Base-by-base conservation (phyloP, 2,888 invertebrate genomes). In the Galerucella pusilla region DNA sequence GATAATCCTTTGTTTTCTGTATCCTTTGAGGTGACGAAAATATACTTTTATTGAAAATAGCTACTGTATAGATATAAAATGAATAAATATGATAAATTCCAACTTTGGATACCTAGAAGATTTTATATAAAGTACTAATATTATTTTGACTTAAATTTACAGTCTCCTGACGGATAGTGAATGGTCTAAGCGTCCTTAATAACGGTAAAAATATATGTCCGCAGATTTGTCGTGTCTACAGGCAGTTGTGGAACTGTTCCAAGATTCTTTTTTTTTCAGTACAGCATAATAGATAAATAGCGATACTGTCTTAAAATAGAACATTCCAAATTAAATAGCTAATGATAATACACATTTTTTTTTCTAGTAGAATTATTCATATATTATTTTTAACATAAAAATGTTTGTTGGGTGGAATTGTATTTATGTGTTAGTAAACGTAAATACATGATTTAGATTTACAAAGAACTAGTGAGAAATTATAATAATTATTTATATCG, bases 291-390 rank as follows among this genome's bases (percentile, higher is more conserved):
- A 68, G 64, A 74, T 76, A 71, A 76, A 76, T 63, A 75, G 71
- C 71, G 66, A 77, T 75, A 78, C 69, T 73, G 69, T 69, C 75
- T 73, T 76, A 72, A 74, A 74, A 74, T 74, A 76, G 75, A 75
- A 73, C 49, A 68, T 68, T 71, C 68, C 76, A 25, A 52, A 66
- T 25, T 52, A n/a, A 52, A 64, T 46, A 45, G 49, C 46, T 14
- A 16, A 12, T 12, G 20, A 28, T 20, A 66, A 46, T 52, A 66
- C 61, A 49, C 60, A n/a, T 25, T 28, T 61, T 54, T 54, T 66
- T 49, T 68, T 52, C 16, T 68, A 11, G 68, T 42, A n/a, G 45
- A 68, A 42, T 45, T 25, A 52, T 25, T 49, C 20, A 35, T n/a
- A 54, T n/a, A 52, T 20, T 12, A 35, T 28, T 52, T 52, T 52